These are phyloP conservation scores for Bhutanitis thaidina DNA, from an alignment of 2,888 invertebrate species.

Conservation along the genomic window DNA sequence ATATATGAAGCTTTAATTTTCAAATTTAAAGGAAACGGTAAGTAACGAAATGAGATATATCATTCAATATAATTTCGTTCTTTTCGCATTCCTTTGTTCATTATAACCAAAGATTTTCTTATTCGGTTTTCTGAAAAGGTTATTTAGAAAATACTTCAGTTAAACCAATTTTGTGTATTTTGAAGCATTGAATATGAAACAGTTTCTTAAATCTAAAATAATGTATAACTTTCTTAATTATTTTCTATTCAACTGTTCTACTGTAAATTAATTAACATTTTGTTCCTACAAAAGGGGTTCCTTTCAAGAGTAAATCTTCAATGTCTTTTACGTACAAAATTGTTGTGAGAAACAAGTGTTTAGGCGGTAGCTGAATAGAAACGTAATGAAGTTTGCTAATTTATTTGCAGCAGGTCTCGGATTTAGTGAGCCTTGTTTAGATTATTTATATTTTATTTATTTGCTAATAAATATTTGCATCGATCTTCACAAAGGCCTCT, in stretches of 20 bases:
- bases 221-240: slow-evolving; percentile 14
- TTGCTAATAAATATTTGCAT: too few species aligned
- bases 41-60: too few species aligned
- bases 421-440: too few species aligned
- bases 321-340: background rate
- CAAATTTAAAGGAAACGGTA: too few species aligned
- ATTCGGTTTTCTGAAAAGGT: background rate
- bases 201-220: background rate
- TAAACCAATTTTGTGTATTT: background rate
- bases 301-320: slow-evolving; percentile 10
- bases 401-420: background rate
- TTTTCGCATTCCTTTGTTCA: background rate
- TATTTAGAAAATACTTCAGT: background rate
- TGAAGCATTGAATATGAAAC: background rate
- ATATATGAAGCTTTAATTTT: too few species aligned
- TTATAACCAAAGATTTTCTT: background rate
- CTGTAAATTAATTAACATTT: slow-evolving; percentile 15
- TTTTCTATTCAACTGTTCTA: slow-evolving; percentile 6
- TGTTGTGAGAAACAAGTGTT: slow-evolving; percentile 7
- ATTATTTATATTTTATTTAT: too few species aligned
- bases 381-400: slow-evolving; percentile 9
- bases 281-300: slow-evolving; percentile 10
- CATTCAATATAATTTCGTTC: background rate
- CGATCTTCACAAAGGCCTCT: too few species aligned
- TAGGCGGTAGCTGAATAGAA: slow-evolving; percentile 3